phyloP scores from a whole-genome alignment of 2,113 vertebrate genomes.

The Cyprinodon tularosa region DNA sequence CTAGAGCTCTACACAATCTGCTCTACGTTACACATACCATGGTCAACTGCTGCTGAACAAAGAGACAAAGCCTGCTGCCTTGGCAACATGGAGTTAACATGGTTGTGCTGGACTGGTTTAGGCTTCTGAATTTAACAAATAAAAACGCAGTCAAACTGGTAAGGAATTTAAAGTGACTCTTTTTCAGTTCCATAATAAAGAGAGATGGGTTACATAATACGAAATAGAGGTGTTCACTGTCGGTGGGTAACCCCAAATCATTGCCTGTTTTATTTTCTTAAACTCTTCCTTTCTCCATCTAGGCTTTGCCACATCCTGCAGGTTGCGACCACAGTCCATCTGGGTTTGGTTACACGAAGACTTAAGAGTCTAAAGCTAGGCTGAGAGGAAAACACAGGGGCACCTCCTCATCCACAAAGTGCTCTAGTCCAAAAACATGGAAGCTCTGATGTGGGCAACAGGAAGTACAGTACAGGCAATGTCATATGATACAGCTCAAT shows the following conservation, averaged over 20 bases:
- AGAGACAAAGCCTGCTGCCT: slow-evolving; percentile 68
- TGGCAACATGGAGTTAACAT: slow-evolving; percentile 56
- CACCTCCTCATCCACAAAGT: slow-evolving; percentile 62
- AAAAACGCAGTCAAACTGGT: slow-evolving; percentile 14
- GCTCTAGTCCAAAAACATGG: slow-evolving; percentile 38
- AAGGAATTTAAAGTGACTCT: neutral
- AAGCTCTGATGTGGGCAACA: slow-evolving; percentile 61
- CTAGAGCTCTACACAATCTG: slow-evolving; percentile 47
- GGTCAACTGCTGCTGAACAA: slow-evolving; percentile 62
- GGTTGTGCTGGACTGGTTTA: slow-evolving; percentile 32
- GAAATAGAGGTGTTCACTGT: slow-evolving; percentile 44
- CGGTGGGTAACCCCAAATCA: slow-evolving; percentile 59
- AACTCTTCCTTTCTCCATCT: slow-evolving; percentile 40
- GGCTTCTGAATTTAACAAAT: slow-evolving; percentile 34
- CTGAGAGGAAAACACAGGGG: slow-evolving; percentile 58
- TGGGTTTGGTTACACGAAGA: slow-evolving; percentile 69
- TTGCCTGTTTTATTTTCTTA: slow-evolving; percentile 44
- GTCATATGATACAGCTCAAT: neutral
- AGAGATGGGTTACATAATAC: too few relatives aligned
- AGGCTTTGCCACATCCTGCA: slow-evolving; percentile 71
- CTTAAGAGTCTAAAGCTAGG: slow-evolving; percentile 60
- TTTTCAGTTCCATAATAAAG: too few relatives aligned
- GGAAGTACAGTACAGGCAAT: slow-evolving; percentile 11
- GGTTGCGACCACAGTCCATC: slow-evolving; percentile 69
- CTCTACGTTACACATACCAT: slow-evolving; percentile 50